A percentile compares a stretch with the other conserved stretches of the same genome.
These are phyloP conservation scores for Rhopalosiphum padi DNA, from an alignment of 1,140 invertebrate genomes.

Conservation along the genomic window DNA sequence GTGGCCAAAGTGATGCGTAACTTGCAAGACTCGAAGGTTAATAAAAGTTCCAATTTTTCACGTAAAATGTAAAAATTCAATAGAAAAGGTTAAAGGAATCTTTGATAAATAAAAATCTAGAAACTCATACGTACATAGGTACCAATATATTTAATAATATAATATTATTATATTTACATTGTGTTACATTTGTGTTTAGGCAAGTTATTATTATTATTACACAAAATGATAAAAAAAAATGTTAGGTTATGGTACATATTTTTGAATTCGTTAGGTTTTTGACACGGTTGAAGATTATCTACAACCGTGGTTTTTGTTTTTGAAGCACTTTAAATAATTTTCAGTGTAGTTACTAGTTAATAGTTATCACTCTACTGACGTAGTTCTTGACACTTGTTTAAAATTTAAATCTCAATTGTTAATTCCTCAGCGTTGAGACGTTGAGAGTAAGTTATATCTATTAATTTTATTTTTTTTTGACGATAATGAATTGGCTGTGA, in stretches of 20 bases:
- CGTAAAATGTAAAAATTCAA: background rate
- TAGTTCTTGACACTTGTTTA: background rate
- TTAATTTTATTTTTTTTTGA: background rate
- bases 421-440: too few relatives aligned
- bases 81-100: background rate
- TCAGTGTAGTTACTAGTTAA: background rate
- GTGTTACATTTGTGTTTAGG: too few relatives aligned
- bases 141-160: too few relatives aligned
- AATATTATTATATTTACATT: too few relatives aligned
- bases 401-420: background rate
- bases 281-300: background rate
- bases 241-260: constrained; percentile 25
- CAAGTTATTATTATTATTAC: background rate
- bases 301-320: constrained; percentile 27
- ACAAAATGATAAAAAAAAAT: background rate
- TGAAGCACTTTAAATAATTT: background rate
- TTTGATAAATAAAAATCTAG: background rate
- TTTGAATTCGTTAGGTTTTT: constrained; percentile 12
- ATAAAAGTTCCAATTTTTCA: background rate
- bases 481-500: constrained; percentile 5
- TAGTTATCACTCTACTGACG: background rate
- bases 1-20: constrained; percentile 33
- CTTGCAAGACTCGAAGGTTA: background rate
- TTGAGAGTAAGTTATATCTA: background rate
- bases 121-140: too few relatives aligned